Conservation (phyloP, 2,797 vertebrate species). For the Masticophis lateralis region DNA sequence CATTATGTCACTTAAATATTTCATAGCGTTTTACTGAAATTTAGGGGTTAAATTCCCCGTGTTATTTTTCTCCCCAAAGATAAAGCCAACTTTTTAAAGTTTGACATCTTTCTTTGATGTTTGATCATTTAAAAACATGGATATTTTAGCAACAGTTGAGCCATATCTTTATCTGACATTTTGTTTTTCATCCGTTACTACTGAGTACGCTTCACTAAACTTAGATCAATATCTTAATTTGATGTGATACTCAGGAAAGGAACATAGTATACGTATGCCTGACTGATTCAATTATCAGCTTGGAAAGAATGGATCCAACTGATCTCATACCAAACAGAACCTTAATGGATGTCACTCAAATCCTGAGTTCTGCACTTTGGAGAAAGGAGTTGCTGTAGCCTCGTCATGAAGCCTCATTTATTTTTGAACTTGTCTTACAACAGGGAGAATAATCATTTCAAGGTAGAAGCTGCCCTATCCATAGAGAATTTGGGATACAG, state of each 20-base stretch:
- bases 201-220: constrained; percentile 11
- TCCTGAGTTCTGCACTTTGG: neutral
- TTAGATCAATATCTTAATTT: constrained; percentile 28
- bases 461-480: neutral
- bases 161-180: neutral
- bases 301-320: neutral
- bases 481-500: neutral
- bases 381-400: neutral
- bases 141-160: neutral
- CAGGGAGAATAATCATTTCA: neutral
- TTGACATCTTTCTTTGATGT: neutral
- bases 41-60: neutral
- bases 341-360: neutral
- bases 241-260: constrained; percentile 13
- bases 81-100: neutral
- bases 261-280: neutral
- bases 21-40: neutral
- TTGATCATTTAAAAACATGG: neutral
- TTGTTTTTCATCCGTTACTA: constrained; percentile 5
- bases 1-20: neutral
- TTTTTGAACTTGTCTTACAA: neutral
- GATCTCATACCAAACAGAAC: neutral
- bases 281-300: neutral
- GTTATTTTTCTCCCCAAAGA: neutral
- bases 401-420: neutral